These are phyloP conservation scores for Melanitta fusca DNA, from an alignment of 2,797 vertebrate genomes.

Conservation along the genomic window DNA sequence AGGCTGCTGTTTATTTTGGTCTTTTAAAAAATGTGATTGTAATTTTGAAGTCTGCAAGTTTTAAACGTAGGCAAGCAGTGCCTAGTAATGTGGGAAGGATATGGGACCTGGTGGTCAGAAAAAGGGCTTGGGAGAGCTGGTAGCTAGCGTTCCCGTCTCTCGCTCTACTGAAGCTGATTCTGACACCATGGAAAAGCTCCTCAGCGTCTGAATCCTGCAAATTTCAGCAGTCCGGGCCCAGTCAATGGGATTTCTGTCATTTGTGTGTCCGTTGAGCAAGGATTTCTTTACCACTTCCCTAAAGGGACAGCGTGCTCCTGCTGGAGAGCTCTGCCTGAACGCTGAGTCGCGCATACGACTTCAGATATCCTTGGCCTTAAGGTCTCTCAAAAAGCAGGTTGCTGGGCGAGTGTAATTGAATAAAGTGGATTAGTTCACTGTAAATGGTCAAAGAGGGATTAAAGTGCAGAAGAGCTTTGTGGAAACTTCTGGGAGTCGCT, in stretches of 20 bases:
- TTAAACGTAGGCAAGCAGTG: neutral
- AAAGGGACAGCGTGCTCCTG: fast-evolving
- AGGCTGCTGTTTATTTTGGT: conserved; percentile 39
- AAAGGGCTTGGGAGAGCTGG: neutral
- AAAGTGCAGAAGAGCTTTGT: neutral
- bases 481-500: neutral
- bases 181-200: neutral
- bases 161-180: neutral
- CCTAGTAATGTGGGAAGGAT: neutral
- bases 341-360: fast-evolving
- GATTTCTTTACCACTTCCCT: fast-evolving
- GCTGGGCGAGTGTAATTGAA: neutral
- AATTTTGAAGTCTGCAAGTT: conserved; percentile 1
- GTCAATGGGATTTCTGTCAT: neutral
- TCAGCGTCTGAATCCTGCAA: fast-evolving
- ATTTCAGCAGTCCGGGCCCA: neutral
- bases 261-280: no score
- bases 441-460: no score
- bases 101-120: neutral
- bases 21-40: neutral
- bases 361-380: neutral
- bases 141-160: neutral
- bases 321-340: neutral
- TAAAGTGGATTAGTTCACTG: neutral
- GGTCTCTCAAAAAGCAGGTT: neutral